Base-by-base conservation (phyloP, 1,140 invertebrate species). In the Leptonema lineaticorne region DNA sequence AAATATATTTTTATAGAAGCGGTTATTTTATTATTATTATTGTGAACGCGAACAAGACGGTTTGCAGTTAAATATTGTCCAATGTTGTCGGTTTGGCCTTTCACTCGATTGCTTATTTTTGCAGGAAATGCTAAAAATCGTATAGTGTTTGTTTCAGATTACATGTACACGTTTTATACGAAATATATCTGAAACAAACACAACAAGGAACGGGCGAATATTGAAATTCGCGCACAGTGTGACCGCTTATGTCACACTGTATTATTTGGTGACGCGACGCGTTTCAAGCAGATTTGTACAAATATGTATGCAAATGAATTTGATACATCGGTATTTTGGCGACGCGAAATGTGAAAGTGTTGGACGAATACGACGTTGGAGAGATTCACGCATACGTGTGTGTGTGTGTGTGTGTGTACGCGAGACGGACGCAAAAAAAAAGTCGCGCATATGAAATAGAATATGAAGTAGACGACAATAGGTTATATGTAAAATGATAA, bases 261-360 rank as follows among this genome's bases (percentile, higher is more conserved):
- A 59, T 53, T 24, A 22, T 33, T 33, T 33, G 33, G 33, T 33
- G 57, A 59, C 22, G 57, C 33, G 56, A 24, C 29, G 56, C 56
- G 16, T 16, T 58, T 59, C 33, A 11, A 30, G 57, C n/a, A n/a
- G 27, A 24, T 41, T 26, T 8, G 50, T 24, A 24, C 50, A 24
- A 24, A 53, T 24, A 33, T 8, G n/a, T 5, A 30, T 7, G 26
- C 20, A 41, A 11, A 59, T 30, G 33, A 48, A 53, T 53, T 53
- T 53, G 3, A 30, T 22, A 9, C 20, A 53, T 53, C 48, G 48
- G 11, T 2, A 53, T 53, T 27, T 22, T 24, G 18, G 28, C 57
- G 27, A 30, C 33, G 26, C 59, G 16, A 62, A 62, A 62, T 62
- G 59, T 62, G 59, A 62, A 62, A 62, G 59, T 62, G 59, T 62